These are phyloP conservation scores for Leptocoma aspasia DNA, from an alignment of 2,113 vertebrate genomes.

Conservation along the genomic window DNA sequence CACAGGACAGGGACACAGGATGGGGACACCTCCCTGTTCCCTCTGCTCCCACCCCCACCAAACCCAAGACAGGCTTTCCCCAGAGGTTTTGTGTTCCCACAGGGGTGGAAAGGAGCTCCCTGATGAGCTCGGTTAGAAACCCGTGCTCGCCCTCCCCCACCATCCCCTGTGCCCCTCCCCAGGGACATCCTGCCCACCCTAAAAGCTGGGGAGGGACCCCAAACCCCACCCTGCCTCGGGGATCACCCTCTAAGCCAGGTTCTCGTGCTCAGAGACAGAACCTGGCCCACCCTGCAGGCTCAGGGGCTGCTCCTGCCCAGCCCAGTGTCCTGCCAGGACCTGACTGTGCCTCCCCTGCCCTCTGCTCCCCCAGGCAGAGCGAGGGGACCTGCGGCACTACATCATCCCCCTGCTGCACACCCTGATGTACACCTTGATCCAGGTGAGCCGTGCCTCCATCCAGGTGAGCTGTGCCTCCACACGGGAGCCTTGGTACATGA, in stretches of 20 bases:
- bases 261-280: rapidly evolving
- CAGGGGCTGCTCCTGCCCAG: not conserved
- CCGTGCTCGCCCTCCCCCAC: not conserved
- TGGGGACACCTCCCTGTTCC: not conserved
- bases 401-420: conserved; percentile 92
- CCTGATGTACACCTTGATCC: conserved; percentile 77
- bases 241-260: not conserved
- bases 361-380: conserved; percentile 78
- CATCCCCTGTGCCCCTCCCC: not conserved
- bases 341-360: not conserved
- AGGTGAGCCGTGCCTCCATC: not conserved
- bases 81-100: not conserved
- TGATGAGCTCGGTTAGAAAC: not conserved
- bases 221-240: not conserved
- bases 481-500: rapidly evolving
- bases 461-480: not conserved
- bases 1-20: not conserved
- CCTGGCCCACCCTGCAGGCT: not conserved
- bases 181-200: not conserved
- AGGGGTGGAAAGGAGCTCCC: not conserved
- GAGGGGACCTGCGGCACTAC: conserved; percentile 73
- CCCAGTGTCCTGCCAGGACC: not conserved
- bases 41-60: not conserved
- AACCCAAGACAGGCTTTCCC: not conserved
- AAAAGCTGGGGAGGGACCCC: not conserved